Percentiles rank a stretch among this genome's conserved stretches.
Evolutionary conservation across 2,888 invertebrate genomes (phyloP).

Genomic region (Spilosoma lubricipeda): DNA sequence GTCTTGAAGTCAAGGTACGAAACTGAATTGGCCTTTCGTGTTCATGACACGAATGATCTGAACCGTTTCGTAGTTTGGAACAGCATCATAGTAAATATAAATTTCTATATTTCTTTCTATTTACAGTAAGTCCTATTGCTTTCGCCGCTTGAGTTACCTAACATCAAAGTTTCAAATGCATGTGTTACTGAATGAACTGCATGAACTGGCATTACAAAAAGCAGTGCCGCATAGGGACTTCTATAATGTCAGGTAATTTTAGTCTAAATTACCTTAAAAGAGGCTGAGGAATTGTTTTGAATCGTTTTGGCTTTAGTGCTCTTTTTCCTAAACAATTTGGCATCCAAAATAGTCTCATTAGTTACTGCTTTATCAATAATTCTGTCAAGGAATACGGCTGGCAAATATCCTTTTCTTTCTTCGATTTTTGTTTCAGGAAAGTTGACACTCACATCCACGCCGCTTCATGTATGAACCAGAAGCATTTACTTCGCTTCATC

Average conservation of each 20-base stretch:
- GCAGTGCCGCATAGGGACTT: slow-evolving; percentile 99
- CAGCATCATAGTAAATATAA: background rate
- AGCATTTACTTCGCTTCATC: slow-evolving; percentile 98
- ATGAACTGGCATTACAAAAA: slow-evolving; percentile 98
- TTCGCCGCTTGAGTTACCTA: slow-evolving; percentile 96
- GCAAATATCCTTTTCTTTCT: background rate
- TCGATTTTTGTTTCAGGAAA: slow-evolving; percentile 83
- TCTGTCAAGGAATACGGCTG: no score
- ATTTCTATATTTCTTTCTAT: background rate
- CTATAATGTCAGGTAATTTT: slow-evolving; percentile 95
- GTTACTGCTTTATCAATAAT: background rate
- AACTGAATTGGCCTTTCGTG: background rate
- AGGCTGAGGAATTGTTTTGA: background rate
- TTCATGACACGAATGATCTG: background rate
- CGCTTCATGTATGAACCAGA: slow-evolving; percentile 99
- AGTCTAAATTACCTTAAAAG: background rate
- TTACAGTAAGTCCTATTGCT: slow-evolving; percentile 97
- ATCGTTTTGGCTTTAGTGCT: background rate
- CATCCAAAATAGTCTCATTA: background rate
- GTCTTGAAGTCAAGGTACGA: background rate
- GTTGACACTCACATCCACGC: slow-evolving; percentile 99
- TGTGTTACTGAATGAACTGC: slow-evolving; percentile 96
- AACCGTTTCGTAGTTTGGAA: background rate
- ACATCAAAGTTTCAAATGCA: slow-evolving; percentile 99
- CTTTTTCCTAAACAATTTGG: background rate